Conservation (phyloP, 2,113 vertebrate genomes). For the Chascanopsetta lugubris region DNA sequence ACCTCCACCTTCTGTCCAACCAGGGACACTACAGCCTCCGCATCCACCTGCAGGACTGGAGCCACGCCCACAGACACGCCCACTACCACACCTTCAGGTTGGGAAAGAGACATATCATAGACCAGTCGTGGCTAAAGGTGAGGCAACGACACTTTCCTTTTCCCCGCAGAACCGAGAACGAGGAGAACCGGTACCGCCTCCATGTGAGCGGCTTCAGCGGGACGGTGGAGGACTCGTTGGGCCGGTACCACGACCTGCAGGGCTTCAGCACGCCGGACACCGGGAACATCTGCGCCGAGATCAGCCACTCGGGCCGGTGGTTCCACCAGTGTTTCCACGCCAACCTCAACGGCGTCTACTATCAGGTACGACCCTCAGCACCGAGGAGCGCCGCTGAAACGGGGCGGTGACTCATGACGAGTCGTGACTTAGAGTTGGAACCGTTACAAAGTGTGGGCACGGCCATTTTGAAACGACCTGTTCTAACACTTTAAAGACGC, state of each 20-base stretch:
- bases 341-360: slow-evolving; percentile 89
- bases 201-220: slow-evolving; percentile 85
- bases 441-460: no score
- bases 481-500: no score
- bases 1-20: slow-evolving; percentile 82
- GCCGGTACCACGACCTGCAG: slow-evolving; percentile 87
- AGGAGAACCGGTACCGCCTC: slow-evolving; percentile 81
- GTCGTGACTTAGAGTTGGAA: no score
- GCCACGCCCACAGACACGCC: slow-evolving; percentile 80
- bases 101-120: not conserved
- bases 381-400: no score
- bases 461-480: no score
- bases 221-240: slow-evolving; percentile 84
- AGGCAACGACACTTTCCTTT: no score
- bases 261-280: slow-evolving; percentile 86
- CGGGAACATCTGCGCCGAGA: slow-evolving; percentile 85
- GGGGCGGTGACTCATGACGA: no score
- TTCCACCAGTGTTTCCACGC: slow-evolving; percentile 88
- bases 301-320: slow-evolving; percentile 89
- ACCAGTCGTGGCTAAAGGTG: no score
- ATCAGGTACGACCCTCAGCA: slow-evolving; percentile 78
- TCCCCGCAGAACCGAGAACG: slow-evolving; percentile 79
- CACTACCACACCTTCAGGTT: slow-evolving; percentile 87
- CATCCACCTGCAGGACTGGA: slow-evolving; percentile 87
- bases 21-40: slow-evolving; percentile 83